Conservation (phyloP, 2,113 vertebrate species). For the Brachyhypopomus gauderio region DNA sequence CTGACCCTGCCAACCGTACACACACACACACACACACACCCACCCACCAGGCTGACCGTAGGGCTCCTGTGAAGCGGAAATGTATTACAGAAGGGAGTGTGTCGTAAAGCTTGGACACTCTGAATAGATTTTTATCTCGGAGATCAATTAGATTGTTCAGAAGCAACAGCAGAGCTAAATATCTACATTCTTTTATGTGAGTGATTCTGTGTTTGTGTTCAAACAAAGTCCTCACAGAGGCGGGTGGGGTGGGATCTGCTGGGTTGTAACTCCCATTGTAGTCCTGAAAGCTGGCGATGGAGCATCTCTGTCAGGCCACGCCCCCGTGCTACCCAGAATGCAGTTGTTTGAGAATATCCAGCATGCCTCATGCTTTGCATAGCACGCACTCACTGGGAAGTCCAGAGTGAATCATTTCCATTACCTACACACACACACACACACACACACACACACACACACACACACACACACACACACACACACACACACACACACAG, state of each 20-base stretch:
- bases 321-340: background rate
- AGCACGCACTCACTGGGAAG: constrained; percentile 4
- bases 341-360: constrained; percentile 30
- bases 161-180: background rate
- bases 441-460: background rate
- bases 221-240: background rate
- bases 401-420: too few relatives aligned
- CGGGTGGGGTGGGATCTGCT: background rate
- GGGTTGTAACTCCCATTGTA: background rate
- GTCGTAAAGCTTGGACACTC: constrained; percentile 7
- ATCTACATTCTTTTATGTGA: background rate
- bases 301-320: constrained; percentile 12
- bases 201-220: background rate
- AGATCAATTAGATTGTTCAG: background rate
- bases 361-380: constrained; percentile 16
- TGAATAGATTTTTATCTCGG: constrained; percentile 6
- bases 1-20: constrained; percentile 36
- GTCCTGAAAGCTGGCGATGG: background rate
- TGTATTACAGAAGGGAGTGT: constrained; percentile 12
- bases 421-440: too few relatives aligned
- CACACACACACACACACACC: constrained; percentile 36
- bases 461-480: background rate
- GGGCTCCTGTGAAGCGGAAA: constrained; percentile 36
- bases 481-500: background rate
- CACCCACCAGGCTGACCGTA: background rate